These are phyloP conservation scores for Ariopsis seemanni DNA, from an alignment of 2,113 vertebrate species.

Conservation along the genomic window DNA sequence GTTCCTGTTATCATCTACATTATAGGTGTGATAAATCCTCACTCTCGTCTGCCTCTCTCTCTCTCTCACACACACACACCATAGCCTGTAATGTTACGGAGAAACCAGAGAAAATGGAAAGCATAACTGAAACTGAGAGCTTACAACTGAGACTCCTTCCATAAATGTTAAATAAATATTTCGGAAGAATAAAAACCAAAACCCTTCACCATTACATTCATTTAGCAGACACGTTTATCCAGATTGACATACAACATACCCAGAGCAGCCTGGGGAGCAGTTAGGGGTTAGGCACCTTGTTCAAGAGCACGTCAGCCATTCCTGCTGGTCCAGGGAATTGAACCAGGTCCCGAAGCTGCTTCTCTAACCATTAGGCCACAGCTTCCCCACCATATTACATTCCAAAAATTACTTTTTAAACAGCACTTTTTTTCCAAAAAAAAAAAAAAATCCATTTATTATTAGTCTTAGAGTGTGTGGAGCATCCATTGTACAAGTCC, in stretches of 20 bases:
- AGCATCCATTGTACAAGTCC: not conserved
- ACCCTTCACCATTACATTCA: too few relatives aligned
- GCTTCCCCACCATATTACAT: too few relatives aligned
- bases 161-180: not conserved
- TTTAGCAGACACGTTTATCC: too few relatives aligned
- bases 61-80: not conserved
- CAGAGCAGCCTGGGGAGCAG: too few relatives aligned
- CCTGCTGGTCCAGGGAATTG: too few relatives aligned
- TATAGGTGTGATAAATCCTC: not conserved
- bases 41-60: not conserved
- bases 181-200: too few relatives aligned
- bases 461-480: not conserved
- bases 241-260: too few relatives aligned
- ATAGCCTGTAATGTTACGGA: not conserved
- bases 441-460: not conserved
- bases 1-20: not conserved
- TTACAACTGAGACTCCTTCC: not conserved
- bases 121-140: not conserved
- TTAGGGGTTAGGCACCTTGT: too few relatives aligned
- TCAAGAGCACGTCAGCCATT: too few relatives aligned
- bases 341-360: too few relatives aligned
- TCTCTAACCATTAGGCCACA: too few relatives aligned
- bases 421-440: not conserved
- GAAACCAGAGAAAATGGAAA: not conserved
- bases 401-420: not conserved